Base-by-base conservation (phyloP, 2,888 invertebrate species). In the Diarsia brunnea region DNA sequence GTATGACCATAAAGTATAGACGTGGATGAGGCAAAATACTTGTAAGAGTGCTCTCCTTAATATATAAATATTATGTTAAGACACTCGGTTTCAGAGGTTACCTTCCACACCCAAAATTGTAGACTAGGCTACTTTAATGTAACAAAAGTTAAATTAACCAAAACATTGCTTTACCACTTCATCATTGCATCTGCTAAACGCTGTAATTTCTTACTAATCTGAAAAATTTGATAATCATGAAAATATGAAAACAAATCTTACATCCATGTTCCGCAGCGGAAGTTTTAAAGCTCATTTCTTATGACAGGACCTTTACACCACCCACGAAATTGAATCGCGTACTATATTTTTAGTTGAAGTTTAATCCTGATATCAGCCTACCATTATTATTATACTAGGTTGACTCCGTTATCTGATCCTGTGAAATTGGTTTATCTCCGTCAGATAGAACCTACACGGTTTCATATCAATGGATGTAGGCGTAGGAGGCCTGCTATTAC, bases 291-390 rank as follows among this genome's bases (percentile, higher is more conserved):
- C 7, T 5, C 4, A 45, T 19, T n/a, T 27, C 0, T 38, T 31
- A 45, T 0, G n/a, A 47, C 0, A n/a, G 2, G 43, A 31, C 27
- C n/a, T 47, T 55, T n/a, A 43, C 19, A 51, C 43, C 45, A 27
- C 11, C 21, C 16, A 4, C 7, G n/a, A 61, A 61, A 64, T 58
- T 31, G 31, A 73, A 24, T 64, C 11, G 16, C 24, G 14, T 11
- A 49, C n/a, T 49, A 21, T 64, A 72, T 63, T 79, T 79, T 64
- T 79, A 69, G 51, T 47, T 49, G 12, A 63, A 67, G 43, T 66
- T 75, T 47, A 81, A 49, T 43, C 14, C 10, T 47, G 4, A 51
- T 4, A 43, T 63, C 47, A 53, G 53, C 8, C 16, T 21, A 43
- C 12, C 4, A 19, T 45, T 38, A 38, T 38, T 38, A 38, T 38